A percentile compares a stretch with the other conserved stretches of the same genome.
phyloP scores from a whole-genome alignment of 2,888 invertebrate species.

The Acrocera orbiculus region DNA sequence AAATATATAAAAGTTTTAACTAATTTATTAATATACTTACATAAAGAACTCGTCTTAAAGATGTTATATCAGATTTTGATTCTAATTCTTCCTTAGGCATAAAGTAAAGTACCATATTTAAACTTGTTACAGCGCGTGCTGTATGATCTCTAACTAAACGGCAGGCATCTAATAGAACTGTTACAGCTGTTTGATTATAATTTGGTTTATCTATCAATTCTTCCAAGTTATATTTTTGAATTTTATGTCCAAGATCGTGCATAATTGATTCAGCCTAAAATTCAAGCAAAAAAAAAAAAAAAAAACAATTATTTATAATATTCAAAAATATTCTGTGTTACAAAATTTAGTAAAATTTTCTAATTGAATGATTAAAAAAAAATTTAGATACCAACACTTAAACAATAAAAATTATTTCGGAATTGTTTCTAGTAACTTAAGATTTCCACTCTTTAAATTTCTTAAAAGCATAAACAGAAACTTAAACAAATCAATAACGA shows the following conservation, averaged over 20 bases:
- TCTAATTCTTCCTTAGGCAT: constrained; percentile 27
- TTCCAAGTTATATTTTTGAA: constrained; percentile 47
- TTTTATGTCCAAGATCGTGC: constrained; percentile 51
- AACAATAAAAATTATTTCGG: too few relatives aligned
- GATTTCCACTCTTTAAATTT: too few relatives aligned
- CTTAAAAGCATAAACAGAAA: too few relatives aligned
- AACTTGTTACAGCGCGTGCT: constrained; percentile 43
- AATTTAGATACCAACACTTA: too few relatives aligned
- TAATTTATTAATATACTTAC: constrained; percentile 17
- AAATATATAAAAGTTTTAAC: background rate
- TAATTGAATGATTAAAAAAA: too few relatives aligned
- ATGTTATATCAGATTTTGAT: constrained; percentile 19
- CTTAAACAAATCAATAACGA: too few relatives aligned
- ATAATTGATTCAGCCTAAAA: constrained; percentile 58
- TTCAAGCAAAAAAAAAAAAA: constrained; percentile 6
- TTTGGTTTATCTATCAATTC: constrained; percentile 63
- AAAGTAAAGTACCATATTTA: constrained; percentile 31
- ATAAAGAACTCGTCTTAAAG: constrained; percentile 26
- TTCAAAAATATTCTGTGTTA: too few relatives aligned
- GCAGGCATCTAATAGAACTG: constrained; percentile 48
- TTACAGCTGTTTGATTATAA: constrained; percentile 58
- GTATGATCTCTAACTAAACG: constrained; percentile 54
- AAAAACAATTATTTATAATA: too few relatives aligned
- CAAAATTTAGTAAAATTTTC: too few relatives aligned
- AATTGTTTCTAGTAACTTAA: too few relatives aligned